Base-by-base conservation (phyloP, 2,888 invertebrate species). In the Chrysolina haemoptera region DNA sequence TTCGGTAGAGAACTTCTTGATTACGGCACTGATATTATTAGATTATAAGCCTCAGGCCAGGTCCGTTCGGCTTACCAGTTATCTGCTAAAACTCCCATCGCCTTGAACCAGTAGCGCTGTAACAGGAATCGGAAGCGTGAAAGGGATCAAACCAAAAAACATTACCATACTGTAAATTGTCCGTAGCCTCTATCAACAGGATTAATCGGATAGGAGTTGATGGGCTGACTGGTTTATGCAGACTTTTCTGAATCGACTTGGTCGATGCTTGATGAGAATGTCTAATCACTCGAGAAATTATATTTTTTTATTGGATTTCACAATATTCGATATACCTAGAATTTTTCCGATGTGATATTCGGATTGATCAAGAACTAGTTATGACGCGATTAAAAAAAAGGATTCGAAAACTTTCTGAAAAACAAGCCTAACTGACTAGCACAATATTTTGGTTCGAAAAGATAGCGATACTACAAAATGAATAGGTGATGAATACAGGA, bases 21-120 rank as follows among this genome's bases (percentile, higher is more conserved):
- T 85, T 84, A 85, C 85, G 83, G 82, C 80, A 82, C 81, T 82
- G 84, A 83, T 82, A 84, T 85, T 85, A 85, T 85, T 85, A 84
- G 84, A 85, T 85, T 85, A 85, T 84, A 80, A 76, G 84, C 84
- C 84, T 79, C 78, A 74, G 70, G 80, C 76, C 69, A 79, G 78
- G 79, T 76, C 78, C 79, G 76, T 76, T 73, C 76, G 75, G 79
- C 78, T 76, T 79, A 79, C 76, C 76, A 72, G 78, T 75, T 74
- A 76, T 79, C 79, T 77, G 77, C 73, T 78, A 76, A 77, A 78
- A 74, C 79, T 74, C 70, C 72, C 71, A 68, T 53, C 63, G 71
- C 70, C 62, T 59, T 69, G 62, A 72, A 70, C 66, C 72, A 75
- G 65, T 75, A 65, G 71, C 68, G 66, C 40, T 71, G 50, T 69